Base-by-base conservation (phyloP, 53 echinoderm and acorn worm genomes). In the Astropecten irregularis region DNA sequence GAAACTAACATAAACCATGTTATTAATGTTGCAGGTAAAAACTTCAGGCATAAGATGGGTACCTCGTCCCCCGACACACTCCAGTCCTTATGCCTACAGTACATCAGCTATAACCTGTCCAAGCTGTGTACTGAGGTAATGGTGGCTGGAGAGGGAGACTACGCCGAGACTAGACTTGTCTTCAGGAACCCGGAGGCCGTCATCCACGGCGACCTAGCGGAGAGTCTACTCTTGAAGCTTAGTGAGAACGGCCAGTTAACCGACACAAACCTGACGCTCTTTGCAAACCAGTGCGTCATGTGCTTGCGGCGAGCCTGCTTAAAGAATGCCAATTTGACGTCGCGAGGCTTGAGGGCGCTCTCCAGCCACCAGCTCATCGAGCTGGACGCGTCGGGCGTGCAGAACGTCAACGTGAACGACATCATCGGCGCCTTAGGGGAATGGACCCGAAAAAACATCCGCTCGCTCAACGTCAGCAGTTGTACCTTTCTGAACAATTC, bases 391-490 rank as follows among this genome's bases (percentile, higher is more conserved):
- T 83, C 96, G 0, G 85, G 93, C 15, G 89, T 96, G 1, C 84
- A 84, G n/a, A 83, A 87, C 8, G 93, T 93, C 23, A 96, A 93
- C 31, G 91, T 96, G 21, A 96, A 93, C 44, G 96, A 93, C 51
- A 93, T 96, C 69, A 96, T 96, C n/a, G 96, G 93, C 40, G 91
- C 93, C 13, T 77, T 91, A 40, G 96, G 93, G 4, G 93, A 96
- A 60, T 96, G 96, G 96, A 96, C 96, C 4, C 83, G 93, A 14
- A 89, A 85, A 21, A 88, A 96, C 68, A 77, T 96, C 9, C 86
- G 84, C 34, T 86, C 91, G 1, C 85, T 96, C 20, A 93, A 87
- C 28, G 96, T 93, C 76, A 93, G 96, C 55, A 72, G 87, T 53
- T 93, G 93, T 63, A 96, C 93, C 0, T 96, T 96, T 48, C 73